Conservation (phyloP, 2,797 vertebrate species). For the Alca torda region DNA sequence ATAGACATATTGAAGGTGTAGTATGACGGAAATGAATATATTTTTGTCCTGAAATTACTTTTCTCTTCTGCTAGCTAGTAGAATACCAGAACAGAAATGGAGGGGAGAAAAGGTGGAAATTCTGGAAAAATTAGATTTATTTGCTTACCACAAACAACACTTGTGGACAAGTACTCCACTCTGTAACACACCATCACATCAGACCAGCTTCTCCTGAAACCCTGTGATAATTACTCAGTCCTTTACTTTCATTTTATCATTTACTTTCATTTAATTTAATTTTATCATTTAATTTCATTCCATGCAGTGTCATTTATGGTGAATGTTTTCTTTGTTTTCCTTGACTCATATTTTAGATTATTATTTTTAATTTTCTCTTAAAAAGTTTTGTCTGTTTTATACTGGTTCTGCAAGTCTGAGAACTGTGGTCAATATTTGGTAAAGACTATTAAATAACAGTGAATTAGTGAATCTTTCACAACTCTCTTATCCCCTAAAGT, state of each 20-base stretch:
- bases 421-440: background rate
- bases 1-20: background rate
- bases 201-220: slow-evolving; percentile 49
- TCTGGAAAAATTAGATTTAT: slow-evolving; percentile 29
- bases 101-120: slow-evolving; percentile 39
- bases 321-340: slow-evolving; percentile 48
- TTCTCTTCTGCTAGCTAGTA: background rate
- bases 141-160: slow-evolving; percentile 1
- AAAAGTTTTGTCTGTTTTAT: background rate
- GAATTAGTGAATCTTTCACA: background rate
- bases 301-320: slow-evolving; percentile 34
- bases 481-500: background rate
- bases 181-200: slow-evolving; percentile 1
- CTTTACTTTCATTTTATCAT: slow-evolving; percentile 49
- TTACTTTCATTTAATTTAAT: slow-evolving; percentile 37
- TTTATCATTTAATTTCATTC: slow-evolving; percentile 49
- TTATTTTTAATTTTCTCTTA: background rate
- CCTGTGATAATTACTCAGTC: slow-evolving; percentile 28
- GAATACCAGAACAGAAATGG: background rate
- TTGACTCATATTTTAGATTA: background rate
- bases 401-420: background rate
- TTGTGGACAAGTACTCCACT: slow-evolving; percentile 20
- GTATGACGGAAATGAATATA: background rate
- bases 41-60: background rate
- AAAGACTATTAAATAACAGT: background rate